Evolutionary conservation across 2,888 invertebrate species (phyloP), one percentile per base, ranked within the genome.

Genomic region (Galerucella pusilla): DNA sequence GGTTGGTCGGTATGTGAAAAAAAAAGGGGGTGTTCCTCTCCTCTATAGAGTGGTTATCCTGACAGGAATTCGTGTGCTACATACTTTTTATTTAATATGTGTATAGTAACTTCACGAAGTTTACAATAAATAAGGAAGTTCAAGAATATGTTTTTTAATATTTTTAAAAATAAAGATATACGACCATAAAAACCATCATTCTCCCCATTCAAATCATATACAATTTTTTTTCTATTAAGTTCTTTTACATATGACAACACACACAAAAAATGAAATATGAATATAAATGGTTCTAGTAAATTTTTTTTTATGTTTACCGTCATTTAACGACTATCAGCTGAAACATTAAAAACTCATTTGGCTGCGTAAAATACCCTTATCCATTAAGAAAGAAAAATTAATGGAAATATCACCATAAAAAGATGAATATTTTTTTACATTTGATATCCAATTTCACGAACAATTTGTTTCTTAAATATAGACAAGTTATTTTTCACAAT

Each of bases 281-380:
- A 14, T 49, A 49, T 49, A 14, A 49, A 49, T 49, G 49, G 49
- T 52, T 52, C n/a, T 52, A 7, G 7, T n/a, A 52, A 42, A 20
- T 20, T 42, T 42, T 42, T 42, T 42, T 42, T 42, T 42, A 42
- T 42, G 49, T 49, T 49, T 5, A 57, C 11, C 20, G 11, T n/a
- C 20, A 57, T 57, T 57, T 57, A 57, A 57, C 57, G 57, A 57
- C 57, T 57, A 11, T 57, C 57, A 57, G 10, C 10, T 20, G 20
- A 57, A 57, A 57, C 57, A 57, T 57, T 57, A 57, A 57, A 57
- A 57, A 57, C 16, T 16, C 57, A 57, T 57, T 57, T 57, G 20
- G 57, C 57, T 57, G 20, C 11, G 57, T 57, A 57, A 57, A 57
- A 57, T 20, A 57, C 57, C 57, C 9, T 20, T 20, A 57, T 11